Evolutionary conservation across 2,113 vertebrate genomes (phyloP), one percentile per base, ranked within the genome.

Genomic region (Cryptotis parvus): DNA sequence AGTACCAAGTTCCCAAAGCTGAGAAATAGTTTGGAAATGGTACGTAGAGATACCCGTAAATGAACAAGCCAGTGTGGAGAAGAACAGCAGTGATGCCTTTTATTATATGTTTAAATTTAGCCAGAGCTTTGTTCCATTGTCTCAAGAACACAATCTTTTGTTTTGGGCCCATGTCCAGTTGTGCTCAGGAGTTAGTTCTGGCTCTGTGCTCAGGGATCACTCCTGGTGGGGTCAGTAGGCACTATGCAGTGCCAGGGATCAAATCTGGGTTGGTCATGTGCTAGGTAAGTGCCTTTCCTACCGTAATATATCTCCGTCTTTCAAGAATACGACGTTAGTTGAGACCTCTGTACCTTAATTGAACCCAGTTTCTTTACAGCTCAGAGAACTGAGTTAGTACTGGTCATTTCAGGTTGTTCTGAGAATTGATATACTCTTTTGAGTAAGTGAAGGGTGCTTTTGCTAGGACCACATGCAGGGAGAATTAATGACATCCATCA

Each of bases 401-500:
- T 37, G 6, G 9, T 55, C 70, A 65, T 75, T 61, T 26, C 63
- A 68, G 31, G 33, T 86, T 78, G 55, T 84, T 52, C 33, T 93
- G 22, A 76, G 39, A 74, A 76, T 52, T n/a, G 69, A 2, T 61
- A 4, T 10, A 65, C 37, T 63, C 87, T 87, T 81, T 73, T 24
- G 89, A 87, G 76, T 65, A 85, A 35, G 35, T 10, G 27, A 29
- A 5, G 24, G 2, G 9, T 65, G 8, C 33, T 85, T 93, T 92
- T n/a, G 35, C 2, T 0, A n/a, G n/a, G 20, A 79, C 35, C 35
- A 11, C 66, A 39, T 43, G 39, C 3, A 0, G 90, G 90, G 55
- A 90, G 69, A 96, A 95, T 90, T 43, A 83, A 89, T 35, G 7
- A 43, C 43, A 95, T 91, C 76, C 52, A 6, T 95, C 90, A 93